These are phyloP conservation scores for Seira musarum DNA, from an alignment of 2,888 invertebrate genomes.

Conservation along the genomic window DNA sequence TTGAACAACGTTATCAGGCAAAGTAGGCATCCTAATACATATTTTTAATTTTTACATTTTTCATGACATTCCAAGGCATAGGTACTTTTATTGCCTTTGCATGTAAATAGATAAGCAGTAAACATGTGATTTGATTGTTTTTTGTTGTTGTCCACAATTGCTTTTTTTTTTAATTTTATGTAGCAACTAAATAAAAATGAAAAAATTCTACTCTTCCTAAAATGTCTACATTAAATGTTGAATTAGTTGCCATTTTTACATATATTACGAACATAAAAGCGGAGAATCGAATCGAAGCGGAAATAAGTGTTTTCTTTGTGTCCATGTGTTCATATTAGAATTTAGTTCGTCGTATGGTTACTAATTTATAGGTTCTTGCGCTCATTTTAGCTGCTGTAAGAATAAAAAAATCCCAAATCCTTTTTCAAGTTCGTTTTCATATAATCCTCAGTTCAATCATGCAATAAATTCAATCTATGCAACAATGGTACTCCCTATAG, in stretches of 20 bases:
- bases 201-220: no score
- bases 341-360: not conserved
- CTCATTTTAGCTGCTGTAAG: not conserved
- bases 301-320: conserved; percentile 16
- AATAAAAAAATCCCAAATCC: not conserved
- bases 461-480: not conserved
- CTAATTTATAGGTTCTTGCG: not conserved
- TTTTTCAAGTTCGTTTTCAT: not conserved
- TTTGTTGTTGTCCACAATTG: no score
- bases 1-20: no score
- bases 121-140: conserved; percentile 1
- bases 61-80: no score
- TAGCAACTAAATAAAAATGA: no score
- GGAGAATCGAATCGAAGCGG: no score
- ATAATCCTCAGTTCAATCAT: not conserved
- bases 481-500: not conserved
- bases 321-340: not conserved
- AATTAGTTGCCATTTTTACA: conserved; percentile 50
- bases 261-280: no score
- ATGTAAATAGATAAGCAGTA: not conserved
- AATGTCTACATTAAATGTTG: conserved; percentile 32
- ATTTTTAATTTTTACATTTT: not conserved
- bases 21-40: not conserved
- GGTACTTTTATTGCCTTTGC: not conserved
- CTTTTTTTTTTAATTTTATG: no score